phyloP scores from a whole-genome alignment of 2,113 vertebrate genomes.

The Brachypteracias leptosomus region DNA sequence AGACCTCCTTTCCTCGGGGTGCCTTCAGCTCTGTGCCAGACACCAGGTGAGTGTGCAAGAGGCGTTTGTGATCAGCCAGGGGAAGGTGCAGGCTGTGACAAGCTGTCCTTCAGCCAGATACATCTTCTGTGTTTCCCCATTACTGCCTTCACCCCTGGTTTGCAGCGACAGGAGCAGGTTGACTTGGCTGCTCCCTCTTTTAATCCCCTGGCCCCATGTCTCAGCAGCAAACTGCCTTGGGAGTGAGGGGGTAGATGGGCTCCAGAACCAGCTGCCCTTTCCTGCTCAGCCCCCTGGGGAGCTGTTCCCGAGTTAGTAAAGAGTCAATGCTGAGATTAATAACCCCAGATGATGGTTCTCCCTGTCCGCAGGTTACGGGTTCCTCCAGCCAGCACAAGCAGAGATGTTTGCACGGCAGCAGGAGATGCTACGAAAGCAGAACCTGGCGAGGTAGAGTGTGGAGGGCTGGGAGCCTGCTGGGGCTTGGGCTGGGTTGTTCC shows the following conservation, averaged over 20 bases:
- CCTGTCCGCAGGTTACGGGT: slow-evolving; percentile 84
- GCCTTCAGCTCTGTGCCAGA: slow-evolving; percentile 93
- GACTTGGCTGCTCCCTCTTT: neutral
- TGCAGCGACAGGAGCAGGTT: fast-evolving
- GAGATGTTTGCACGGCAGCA: slow-evolving; percentile 95
- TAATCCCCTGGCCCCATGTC: neutral
- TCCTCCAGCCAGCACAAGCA: slow-evolving; percentile 90
- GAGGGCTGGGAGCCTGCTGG: neutral
- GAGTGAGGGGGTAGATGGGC: neutral
- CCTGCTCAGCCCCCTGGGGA: neutral
- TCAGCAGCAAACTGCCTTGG: neutral
- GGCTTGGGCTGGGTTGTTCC: neutral
- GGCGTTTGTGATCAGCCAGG: fast-evolving
- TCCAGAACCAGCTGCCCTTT: neutral
- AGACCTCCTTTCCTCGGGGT: slow-evolving; percentile 94
- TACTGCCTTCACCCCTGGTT: fast-evolving
- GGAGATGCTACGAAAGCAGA: slow-evolving; percentile 95
- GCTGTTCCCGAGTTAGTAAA: neutral
- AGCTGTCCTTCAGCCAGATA: neutral
- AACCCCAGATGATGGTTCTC: neutral
- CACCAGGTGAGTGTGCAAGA: slow-evolving; percentile 81
- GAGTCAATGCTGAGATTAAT: neutral
- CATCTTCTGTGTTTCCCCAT: fast-evolving
- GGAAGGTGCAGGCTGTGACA: neutral
- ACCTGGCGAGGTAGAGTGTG: slow-evolving; percentile 83